Base-by-base conservation (phyloP, 2,113 vertebrate species). In the Leptocoma aspasia region DNA sequence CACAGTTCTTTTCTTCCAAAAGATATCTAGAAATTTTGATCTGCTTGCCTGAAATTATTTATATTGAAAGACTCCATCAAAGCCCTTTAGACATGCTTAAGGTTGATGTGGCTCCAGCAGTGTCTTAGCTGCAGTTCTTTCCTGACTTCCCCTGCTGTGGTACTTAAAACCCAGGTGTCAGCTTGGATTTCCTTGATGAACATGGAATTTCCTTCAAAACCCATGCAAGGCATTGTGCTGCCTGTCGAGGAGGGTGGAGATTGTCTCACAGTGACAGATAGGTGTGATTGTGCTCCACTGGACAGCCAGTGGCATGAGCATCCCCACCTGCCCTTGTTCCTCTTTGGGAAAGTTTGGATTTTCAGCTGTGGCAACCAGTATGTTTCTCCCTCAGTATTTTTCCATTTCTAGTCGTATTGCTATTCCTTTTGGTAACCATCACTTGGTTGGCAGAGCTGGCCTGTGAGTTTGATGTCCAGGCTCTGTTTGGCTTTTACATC, bases 301-400 rank as follows among this genome's bases (percentile, higher is more conserved):
- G 26, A 49, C 27, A 77, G 50, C 13, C 0, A 0, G 17, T 61
- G 20, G 60, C 54, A 35, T 17, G 33, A 81, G 27, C 45, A 68
- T 59, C 47, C 52, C 33, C 33, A 37, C 24, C 56, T 87, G 47
- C 56, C 21, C n/a, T 66, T 66, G 3, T 61, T 86, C n/a, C 63
- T 10, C 28, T 81, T 76, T 57, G 63, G 63, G 23, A 56, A 60
- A 3, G 5, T 45, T 65, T 73, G 15, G 9, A 7, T 81, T 86
- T 92, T 77, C 50, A 53, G 20, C 54, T 59, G 23, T 53, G 54
- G 14, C 17, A 83, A 15, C 23, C 27, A 18, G 11, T 2, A 2
- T 80, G 6, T 61, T 59, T 89, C 39, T 70, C 21, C 10, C 37
- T 69, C 3, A 11, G 15, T 78, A 17, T 54, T 91, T 68, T 87